Conservation (phyloP, 2,888 invertebrate species). For the Dyspetes luteomarginatus region DNA sequence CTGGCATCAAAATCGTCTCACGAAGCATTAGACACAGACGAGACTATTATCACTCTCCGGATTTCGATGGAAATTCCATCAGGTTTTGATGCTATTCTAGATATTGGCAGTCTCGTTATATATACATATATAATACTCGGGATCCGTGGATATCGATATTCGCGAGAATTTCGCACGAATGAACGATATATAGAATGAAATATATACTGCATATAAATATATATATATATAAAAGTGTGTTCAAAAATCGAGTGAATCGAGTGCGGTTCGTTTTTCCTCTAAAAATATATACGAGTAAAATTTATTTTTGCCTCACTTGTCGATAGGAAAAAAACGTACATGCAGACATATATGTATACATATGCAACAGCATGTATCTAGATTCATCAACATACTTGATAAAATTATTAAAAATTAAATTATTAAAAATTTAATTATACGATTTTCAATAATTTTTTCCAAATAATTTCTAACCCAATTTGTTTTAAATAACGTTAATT, state of each 20-base stretch:
- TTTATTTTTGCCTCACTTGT: neutral
- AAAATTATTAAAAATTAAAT: too few relatives aligned
- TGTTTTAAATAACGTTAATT: too few relatives aligned
- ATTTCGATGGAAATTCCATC: slow-evolving; percentile 42
- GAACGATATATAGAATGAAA: neutral
- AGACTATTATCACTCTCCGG: slow-evolving; percentile 2
- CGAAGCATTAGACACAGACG: slow-evolving; percentile 7
- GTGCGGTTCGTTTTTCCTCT: neutral
- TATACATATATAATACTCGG: neutral
- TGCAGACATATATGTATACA: neutral
- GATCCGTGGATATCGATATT: slow-evolving; percentile 38
- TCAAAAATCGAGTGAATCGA: slow-evolving; percentile 25
- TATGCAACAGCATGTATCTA: neutral
- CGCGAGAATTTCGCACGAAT: slow-evolving; percentile 21
- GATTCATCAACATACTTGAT: neutral
- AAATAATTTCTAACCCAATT: too few relatives aligned
- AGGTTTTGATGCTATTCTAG: slow-evolving; percentile 7
- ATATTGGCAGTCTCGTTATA: slow-evolving; percentile 2
- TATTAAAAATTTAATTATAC: too few relatives aligned
- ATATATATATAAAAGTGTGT: neutral
- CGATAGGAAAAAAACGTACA: neutral
- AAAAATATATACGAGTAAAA: neutral
- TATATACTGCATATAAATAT: neutral
- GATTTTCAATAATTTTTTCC: too few relatives aligned
- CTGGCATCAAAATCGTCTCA: slow-evolving; percentile 14